phyloP scores from a whole-genome alignment of 2,113 vertebrate species.

The Syngnathus floridae region DNA sequence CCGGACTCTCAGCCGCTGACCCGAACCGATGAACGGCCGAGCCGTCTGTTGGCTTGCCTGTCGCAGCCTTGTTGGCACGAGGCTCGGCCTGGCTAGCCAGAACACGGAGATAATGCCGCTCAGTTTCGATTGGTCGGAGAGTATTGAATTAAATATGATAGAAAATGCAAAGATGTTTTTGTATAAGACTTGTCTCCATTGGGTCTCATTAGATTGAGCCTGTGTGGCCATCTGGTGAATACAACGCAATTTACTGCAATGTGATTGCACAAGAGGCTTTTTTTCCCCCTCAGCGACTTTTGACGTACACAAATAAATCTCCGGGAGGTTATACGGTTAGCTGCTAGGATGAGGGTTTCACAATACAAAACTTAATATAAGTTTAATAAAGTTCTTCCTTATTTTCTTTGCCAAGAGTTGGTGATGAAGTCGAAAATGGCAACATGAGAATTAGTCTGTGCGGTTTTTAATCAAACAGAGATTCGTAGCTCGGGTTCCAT shows the following conservation, averaged over 20 bases:
- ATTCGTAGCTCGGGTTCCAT: background rate
- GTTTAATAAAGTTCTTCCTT: background rate
- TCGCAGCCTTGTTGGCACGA: constrained; percentile 46
- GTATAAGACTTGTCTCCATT: background rate
- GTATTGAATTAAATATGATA: background rate
- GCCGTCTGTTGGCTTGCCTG: constrained; percentile 50
- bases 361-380: background rate
- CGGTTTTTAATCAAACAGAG: background rate
- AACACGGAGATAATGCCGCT: background rate
- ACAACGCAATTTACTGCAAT: background rate
- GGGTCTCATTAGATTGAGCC: background rate
- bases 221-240: background rate
- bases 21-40: constrained; percentile 42
- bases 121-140: background rate
- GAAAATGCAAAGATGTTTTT: background rate
- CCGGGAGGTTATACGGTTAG: background rate
- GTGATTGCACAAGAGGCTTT: background rate
- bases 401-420: background rate
- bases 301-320: background rate
- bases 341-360: background rate
- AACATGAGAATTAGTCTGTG: background rate
- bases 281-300: background rate
- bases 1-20: constrained; percentile 51
- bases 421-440: too few relatives aligned
- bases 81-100: constrained; percentile 5